These are phyloP conservation scores for Euproctis similis DNA, from an alignment of 2,888 invertebrate species.

Conservation along the genomic window DNA sequence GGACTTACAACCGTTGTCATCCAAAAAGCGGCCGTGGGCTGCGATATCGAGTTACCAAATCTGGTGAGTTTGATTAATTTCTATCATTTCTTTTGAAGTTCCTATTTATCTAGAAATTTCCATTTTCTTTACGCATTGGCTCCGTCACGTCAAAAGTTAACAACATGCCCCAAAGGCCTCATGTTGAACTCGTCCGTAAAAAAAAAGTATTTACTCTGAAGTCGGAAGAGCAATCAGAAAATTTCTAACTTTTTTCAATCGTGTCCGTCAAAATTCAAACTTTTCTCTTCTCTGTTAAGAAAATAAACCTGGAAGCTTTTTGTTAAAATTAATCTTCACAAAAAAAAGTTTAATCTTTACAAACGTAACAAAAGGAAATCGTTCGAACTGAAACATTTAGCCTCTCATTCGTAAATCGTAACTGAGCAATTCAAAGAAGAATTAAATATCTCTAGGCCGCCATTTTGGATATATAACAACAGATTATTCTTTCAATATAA, in stretches of 20 bases:
- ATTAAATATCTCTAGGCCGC: slow-evolving; percentile 21
- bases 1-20: slow-evolving; percentile 60
- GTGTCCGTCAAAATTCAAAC: not conserved
- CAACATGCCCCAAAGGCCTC: too few species aligned
- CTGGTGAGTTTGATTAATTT: slow-evolving; percentile 41
- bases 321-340: slow-evolving; percentile 24
- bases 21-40: slow-evolving; percentile 64
- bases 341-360: slow-evolving; percentile 25
- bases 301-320: slow-evolving; percentile 15
- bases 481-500: slow-evolving; percentile 7
- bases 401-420: slow-evolving; percentile 16
- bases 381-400: slow-evolving; percentile 18
- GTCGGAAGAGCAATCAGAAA: too few species aligned
- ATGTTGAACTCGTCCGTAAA: too few species aligned
- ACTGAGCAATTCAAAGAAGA: slow-evolving; percentile 19
- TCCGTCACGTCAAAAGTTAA: too few species aligned
- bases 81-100: too few species aligned
- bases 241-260: too few species aligned
- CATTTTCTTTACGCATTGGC: too few species aligned
- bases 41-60: slow-evolving; percentile 64
- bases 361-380: slow-evolving; percentile 23
- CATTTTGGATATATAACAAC: slow-evolving; percentile 13
- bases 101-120: too few species aligned
- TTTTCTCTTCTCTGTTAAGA: not conserved
- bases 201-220: too few species aligned